Evolutionary conservation across 2,797 vertebrate species (phyloP).

Genomic region (Falco novaeseelandiae): DNA sequence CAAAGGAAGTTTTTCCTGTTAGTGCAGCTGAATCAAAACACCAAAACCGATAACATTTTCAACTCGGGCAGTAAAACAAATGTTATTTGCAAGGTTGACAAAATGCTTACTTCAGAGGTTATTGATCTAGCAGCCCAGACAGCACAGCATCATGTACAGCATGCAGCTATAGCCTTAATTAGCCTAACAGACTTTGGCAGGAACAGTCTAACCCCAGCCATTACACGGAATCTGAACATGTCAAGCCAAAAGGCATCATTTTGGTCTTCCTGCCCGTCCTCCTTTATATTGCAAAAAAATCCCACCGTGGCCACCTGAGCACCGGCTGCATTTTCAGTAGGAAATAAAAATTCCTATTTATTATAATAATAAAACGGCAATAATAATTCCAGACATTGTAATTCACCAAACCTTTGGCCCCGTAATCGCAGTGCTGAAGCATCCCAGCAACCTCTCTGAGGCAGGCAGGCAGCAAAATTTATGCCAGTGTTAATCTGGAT

Average conservation of each 20-base stretch:
- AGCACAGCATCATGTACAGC: background rate
- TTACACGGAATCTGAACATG: background rate
- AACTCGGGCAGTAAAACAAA: background rate
- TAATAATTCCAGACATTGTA: background rate
- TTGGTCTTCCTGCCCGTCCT: background rate
- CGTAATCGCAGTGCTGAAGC: background rate
- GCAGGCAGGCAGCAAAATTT: background rate
- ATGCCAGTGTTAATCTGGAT: background rate
- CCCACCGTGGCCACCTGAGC: background rate
- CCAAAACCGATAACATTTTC: background rate
- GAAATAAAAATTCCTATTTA: background rate
- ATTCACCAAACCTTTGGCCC: background rate
- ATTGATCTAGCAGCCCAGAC: background rate
- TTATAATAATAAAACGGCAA: background rate
- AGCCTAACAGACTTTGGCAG: background rate
- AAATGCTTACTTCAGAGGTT: background rate
- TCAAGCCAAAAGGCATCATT: background rate
- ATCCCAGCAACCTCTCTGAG: background rate
- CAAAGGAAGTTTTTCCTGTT: background rate
- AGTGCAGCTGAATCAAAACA: background rate
- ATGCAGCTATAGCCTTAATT: accelerated
- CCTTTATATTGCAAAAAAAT: background rate
- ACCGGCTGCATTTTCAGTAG: background rate
- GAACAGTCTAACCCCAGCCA: background rate
- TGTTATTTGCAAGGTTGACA: background rate